phyloP scores from a whole-genome alignment of 2,113 vertebrate genomes.

The Pituophis catenifer region DNA sequence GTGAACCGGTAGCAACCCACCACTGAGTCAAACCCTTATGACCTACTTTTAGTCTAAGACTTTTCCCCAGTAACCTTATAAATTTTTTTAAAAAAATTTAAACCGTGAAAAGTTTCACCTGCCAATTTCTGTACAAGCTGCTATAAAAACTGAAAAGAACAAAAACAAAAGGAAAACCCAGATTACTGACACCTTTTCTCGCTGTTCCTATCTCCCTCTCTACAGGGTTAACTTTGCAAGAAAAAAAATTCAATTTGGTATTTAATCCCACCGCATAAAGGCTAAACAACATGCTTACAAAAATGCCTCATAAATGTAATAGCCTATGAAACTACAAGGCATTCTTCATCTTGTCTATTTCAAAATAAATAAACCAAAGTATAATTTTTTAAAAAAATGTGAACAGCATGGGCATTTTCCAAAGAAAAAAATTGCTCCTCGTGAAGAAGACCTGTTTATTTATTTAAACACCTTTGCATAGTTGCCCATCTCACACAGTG shows the following conservation, averaged over 20 bases:
- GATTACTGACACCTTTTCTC: background rate
- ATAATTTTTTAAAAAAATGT: no score
- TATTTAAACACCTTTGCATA: background rate
- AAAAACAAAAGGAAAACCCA: background rate
- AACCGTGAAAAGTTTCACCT: background rate
- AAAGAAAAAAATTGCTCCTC: background rate
- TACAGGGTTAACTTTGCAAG: background rate
- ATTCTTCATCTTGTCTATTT: background rate
- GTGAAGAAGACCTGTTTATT: background rate
- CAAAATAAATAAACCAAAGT: background rate
- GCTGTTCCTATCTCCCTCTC: background rate
- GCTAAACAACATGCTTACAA: background rate
- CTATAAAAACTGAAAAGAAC: background rate
- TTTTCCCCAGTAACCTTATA: no score
- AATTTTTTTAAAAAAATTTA: background rate
- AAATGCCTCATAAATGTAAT: background rate
- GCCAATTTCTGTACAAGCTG: no score
- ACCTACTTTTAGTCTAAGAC: no score
- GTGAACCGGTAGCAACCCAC: no score
- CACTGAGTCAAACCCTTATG: no score
- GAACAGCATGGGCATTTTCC: background rate
- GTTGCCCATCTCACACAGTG: background rate
- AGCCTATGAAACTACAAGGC: background rate
- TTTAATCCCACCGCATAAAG: background rate
- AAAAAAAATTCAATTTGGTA: background rate